phyloP scores from a whole-genome alignment of 2,797 vertebrate genomes.

The Sebastes goodei region DNA sequence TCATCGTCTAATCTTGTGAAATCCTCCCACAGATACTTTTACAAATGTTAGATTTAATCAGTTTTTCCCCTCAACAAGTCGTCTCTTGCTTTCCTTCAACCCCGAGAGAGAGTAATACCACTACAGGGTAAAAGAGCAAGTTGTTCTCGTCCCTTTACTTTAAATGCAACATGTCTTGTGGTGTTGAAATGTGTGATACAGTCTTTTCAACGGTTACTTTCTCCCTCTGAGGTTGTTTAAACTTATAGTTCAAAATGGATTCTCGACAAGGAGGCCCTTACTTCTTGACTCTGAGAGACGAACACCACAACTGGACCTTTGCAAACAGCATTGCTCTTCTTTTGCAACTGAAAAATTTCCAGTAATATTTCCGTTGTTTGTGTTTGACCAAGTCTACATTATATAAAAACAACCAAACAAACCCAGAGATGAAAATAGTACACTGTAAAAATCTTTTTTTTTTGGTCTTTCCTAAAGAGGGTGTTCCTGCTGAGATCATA shows the following conservation, averaged over 20 bases:
- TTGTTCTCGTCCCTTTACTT: conserved; percentile 28
- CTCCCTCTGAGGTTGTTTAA: conserved; percentile 19
- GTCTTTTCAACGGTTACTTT: conserved; percentile 11
- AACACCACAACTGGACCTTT: conserved; percentile 1
- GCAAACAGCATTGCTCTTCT: neutral
- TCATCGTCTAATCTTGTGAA: neutral
- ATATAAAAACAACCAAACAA: neutral
- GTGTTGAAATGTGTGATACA: conserved; percentile 45
- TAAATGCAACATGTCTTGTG: conserved; percentile 36
- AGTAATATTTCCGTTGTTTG: neutral
- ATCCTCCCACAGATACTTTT: neutral
- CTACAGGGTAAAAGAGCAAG: conserved; percentile 31
- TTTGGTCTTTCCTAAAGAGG: neutral
- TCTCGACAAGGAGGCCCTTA: neutral
- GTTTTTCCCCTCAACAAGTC: conserved; percentile 1
- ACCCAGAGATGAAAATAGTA: neutral
- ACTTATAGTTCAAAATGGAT: conserved; percentile 6
- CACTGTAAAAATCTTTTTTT: neutral
- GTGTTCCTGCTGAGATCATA: conserved; percentile 9
- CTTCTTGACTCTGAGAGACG: neutral
- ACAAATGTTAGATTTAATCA: neutral
- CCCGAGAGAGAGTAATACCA: conserved; percentile 29
- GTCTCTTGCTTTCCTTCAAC: neutral
- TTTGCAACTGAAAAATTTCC: too few species aligned
- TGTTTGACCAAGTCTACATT: neutral